Conservation (phyloP, 2,888 invertebrate genomes). For the Thereva nobilitata region DNA sequence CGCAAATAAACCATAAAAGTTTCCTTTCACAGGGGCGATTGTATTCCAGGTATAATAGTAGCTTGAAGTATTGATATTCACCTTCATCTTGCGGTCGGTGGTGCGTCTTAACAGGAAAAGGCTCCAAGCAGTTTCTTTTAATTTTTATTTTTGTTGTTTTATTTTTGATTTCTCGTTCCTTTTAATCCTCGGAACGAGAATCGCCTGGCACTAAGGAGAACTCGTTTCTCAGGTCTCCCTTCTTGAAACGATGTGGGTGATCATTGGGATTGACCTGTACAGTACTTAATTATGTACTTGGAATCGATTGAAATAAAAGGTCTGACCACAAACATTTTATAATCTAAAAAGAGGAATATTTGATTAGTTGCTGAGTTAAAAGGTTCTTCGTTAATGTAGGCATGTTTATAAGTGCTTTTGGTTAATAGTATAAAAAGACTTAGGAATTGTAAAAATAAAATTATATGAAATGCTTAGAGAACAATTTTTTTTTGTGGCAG, state of each 20-base stretch:
- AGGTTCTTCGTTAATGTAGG: too few relatives aligned
- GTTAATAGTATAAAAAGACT: too few relatives aligned
- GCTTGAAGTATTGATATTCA: conserved; percentile 18
- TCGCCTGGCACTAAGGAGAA: too few relatives aligned
- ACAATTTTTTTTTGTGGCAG: too few relatives aligned
- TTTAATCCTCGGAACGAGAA: too few relatives aligned
- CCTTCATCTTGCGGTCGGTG: conserved; percentile 6
- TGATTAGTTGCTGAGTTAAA: too few relatives aligned
- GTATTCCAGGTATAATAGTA: conserved; percentile 19
- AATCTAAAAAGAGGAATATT: too few relatives aligned
- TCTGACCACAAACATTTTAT: too few relatives aligned
- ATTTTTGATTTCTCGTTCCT: background rate
- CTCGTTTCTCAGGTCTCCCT: background rate
- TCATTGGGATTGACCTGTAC: conserved; percentile 16
- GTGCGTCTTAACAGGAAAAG: conserved; percentile 9
- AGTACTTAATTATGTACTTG: conserved; percentile 22
- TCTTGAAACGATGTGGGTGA: conserved; percentile 29
- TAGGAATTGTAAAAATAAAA: too few relatives aligned
- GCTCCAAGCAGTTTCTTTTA: background rate
- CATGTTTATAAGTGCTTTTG: too few relatives aligned
- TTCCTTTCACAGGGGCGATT: conserved; percentile 13
- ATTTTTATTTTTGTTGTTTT: conserved; percentile 2
- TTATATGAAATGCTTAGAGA: too few relatives aligned
- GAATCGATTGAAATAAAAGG: conserved; percentile 18
- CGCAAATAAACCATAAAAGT: conserved; percentile 3